Base-by-base conservation (phyloP, 2,797 vertebrate genomes). In the Falco berigora region DNA sequence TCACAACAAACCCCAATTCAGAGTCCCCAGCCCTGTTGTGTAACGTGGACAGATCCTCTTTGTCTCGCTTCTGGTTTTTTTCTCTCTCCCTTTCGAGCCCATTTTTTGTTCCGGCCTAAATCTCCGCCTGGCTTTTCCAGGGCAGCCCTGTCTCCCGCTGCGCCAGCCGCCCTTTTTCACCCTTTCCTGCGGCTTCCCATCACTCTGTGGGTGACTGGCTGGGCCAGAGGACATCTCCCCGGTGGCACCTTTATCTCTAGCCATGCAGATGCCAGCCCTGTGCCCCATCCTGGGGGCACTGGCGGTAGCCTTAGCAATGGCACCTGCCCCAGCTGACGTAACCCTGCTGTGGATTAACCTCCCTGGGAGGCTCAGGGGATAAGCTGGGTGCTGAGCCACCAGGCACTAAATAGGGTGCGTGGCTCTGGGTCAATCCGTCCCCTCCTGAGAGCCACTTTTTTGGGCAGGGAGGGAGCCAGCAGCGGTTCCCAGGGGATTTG, bases 41-140 rank as follows among this genome's bases (percentile, higher is more conserved):
- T 93, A 96, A 94, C 0, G 0, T 64, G 11, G 34, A 95, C 92
- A 95, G 89, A 92, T 76, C 79, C 61, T 95, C 94, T 95, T 96
- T 95, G 93, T 94, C 21, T 90, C 74, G 5, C 3, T 22, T 19
- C 38, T 38, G 38, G 38, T 49, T 59, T 72, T 44, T 5, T 13
- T 2, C 2, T 4, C 30, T 2, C n/a, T 83, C 28, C 16, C 42
- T 88, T 92, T 90, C 3, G 2, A 93, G 42, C 76, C 61, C 49
- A 34, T 88, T 94, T 94, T 94, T 74, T 55, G 38, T 74, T 34
- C 52, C 2, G 9, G 84, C 66, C 73, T 86, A 80, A 94, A 86
- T 91, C 77, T 75, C 89, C 3, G 73, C 89, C 69, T 63, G 63
- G 83, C 68, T 91, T 95, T 95, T 56, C 56, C 87, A 77, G 76